Evolutionary conservation across 2,888 invertebrate species (phyloP).

Genomic region (Hermaeophaga mercurialis): DNA sequence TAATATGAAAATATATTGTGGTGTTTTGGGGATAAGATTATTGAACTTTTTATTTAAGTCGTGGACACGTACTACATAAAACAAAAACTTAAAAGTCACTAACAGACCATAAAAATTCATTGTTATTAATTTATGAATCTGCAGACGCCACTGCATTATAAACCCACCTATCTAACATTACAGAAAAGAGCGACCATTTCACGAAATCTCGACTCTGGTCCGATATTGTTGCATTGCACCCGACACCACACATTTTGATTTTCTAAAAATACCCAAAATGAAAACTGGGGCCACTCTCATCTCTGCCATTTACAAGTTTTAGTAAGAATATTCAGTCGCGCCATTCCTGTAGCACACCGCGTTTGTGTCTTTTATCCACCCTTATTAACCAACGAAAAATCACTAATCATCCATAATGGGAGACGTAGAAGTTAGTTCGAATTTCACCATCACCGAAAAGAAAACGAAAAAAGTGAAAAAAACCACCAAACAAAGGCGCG

Average conservation of each 20-base stretch:
- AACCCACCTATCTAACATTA: conserved; percentile 15
- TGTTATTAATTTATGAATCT: too few species aligned
- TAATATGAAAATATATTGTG: too few species aligned
- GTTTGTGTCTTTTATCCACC: conserved; percentile 37
- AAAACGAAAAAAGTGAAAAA: conserved; percentile 90
- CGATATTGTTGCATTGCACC: conserved; percentile 43
- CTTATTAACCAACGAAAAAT: conserved; percentile 12
- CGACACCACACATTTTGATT: conserved; percentile 54
- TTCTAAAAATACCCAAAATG: conserved; percentile 57
- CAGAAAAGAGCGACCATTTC: conserved; percentile 39
- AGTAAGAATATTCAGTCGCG: conserved; percentile 48
- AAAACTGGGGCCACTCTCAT: conserved; percentile 41
- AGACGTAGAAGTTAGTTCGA: conserved; percentile 88
- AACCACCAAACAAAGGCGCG: conserved; percentile 83
- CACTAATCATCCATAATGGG: conserved; percentile 66
- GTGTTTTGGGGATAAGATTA: too few species aligned
- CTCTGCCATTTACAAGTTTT: conserved; percentile 48
- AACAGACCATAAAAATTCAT: too few species aligned
- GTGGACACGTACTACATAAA: too few species aligned
- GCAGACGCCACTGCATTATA: too few species aligned
- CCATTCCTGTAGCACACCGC: conserved; percentile 27
- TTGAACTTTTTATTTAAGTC: too few species aligned
- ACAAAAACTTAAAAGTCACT: too few species aligned
- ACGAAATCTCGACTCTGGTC: conserved; percentile 22
- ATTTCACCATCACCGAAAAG: conserved; percentile 82